phyloP scores from a whole-genome alignment of 2,113 vertebrate species.

The Irena cyanogastra region DNA sequence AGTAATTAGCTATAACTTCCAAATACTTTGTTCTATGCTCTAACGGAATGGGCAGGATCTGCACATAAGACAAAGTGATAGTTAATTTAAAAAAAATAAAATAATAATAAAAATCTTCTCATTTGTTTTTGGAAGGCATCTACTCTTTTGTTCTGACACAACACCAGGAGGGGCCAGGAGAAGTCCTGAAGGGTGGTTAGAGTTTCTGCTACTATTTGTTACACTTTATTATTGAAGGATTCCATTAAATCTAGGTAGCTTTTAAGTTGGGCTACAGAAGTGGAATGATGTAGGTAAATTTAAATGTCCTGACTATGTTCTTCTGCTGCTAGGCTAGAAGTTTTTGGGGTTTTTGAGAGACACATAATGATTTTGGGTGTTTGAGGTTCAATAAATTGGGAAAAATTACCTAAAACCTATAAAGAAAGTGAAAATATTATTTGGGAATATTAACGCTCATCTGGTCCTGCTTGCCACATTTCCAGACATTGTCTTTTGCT shows the following conservation, averaged over 20 bases:
- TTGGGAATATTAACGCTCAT: background rate
- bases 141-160: background rate
- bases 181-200: background rate
- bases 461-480: constrained; percentile 8
- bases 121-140: background rate
- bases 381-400: background rate
- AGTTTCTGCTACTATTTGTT: background rate
- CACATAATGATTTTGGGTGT: background rate
- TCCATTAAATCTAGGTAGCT: background rate
- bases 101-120: background rate
- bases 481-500: constrained; percentile 90
- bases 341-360: background rate
- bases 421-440: background rate
- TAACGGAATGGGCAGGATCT: background rate
- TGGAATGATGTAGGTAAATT: background rate
- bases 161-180: background rate
- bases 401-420: background rate
- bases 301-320: background rate
- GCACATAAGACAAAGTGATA: background rate
- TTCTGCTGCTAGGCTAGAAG: background rate
- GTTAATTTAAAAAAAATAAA: background rate
- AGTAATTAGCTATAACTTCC: background rate
- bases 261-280: background rate
- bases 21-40: background rate
- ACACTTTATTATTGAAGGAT: background rate